Conservation (phyloP, 1,140 invertebrate species). For the Philaenus spumarius region DNA sequence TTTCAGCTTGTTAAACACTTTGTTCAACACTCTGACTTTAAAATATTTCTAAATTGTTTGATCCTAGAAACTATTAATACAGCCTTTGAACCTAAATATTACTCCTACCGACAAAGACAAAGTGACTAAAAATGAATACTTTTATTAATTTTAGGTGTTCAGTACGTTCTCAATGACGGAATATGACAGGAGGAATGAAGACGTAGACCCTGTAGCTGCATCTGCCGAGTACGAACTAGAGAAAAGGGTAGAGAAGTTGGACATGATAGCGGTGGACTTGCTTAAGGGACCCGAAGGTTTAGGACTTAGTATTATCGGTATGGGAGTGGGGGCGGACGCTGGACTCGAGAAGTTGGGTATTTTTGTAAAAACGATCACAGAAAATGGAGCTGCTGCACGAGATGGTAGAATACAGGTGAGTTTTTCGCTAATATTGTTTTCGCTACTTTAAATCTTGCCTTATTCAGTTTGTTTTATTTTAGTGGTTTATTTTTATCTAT, state of each 20-base stretch:
- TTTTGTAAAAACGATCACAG: constrained; percentile 98
- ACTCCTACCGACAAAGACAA: not conserved
- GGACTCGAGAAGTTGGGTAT: constrained; percentile 85
- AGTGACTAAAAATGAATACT: not conserved
- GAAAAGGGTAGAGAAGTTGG: constrained; percentile 98
- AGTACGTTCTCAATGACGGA: constrained; percentile 97
- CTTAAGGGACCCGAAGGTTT: constrained; percentile 88
- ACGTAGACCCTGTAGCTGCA: constrained; percentile 98
- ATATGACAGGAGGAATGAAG: constrained; percentile 97
- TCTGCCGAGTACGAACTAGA: constrained; percentile 98
- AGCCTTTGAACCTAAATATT: no score
- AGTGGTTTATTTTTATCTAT: no score
- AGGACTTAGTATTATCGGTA: constrained; percentile 89
- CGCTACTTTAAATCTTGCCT: no score
- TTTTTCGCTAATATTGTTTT: no score
- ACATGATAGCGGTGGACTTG: constrained; percentile 92
- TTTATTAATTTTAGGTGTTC: constrained; percentile 60
- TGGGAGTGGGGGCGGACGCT: constrained; percentile 95
- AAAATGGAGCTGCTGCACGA: constrained; percentile 85
- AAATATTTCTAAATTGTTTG: no score
- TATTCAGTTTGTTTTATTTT: no score
- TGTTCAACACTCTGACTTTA: no score
- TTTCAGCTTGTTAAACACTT: no score
- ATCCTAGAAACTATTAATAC: no score
- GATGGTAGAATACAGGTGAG: constrained; percentile 71